These are phyloP conservation scores for Gobio occitaniae DNA, from an alignment of 2,797 vertebrate species.

Conservation along the genomic window DNA sequence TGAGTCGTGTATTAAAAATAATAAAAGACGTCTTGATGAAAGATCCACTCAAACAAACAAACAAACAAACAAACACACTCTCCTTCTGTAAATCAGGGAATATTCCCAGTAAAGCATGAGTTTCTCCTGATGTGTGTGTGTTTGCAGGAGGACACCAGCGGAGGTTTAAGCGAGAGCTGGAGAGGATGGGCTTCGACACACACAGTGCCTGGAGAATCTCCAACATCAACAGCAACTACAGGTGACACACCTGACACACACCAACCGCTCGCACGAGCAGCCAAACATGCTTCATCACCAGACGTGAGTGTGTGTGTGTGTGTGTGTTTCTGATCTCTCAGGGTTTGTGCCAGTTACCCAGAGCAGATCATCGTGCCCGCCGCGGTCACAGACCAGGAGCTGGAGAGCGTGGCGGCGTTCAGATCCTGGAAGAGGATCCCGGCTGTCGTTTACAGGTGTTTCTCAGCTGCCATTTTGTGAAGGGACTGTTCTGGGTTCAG, in stretches of 20 bases:
- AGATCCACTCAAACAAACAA: background rate
- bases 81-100: background rate
- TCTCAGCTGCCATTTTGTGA: background rate
- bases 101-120: too few relatives aligned
- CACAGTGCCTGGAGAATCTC: conserved; percentile 98
- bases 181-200: conserved; percentile 96
- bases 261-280: background rate
- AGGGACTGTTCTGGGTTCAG: background rate
- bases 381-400: conserved; percentile 95
- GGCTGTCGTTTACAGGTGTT: conserved; percentile 93
- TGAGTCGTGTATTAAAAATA: background rate
- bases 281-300: background rate
- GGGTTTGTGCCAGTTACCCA: conserved; percentile 96
- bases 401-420: conserved; percentile 95
- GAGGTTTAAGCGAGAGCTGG: conserved; percentile 95
- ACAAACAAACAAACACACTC: too few relatives aligned
- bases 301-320: background rate
- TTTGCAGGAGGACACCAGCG: conserved; percentile 90
- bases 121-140: background rate
- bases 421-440: conserved; percentile 98
- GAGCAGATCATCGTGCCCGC: conserved; percentile 96
- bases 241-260: conserved; percentile 74
- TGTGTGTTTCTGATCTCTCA: conserved; percentile 65
- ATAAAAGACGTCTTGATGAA: background rate
- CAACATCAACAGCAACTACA: conserved; percentile 98